A percentile compares a stretch with the other conserved stretches of the same genome.
These are phyloP conservation scores for Leucophenga montana DNA, from an alignment of 2,888 invertebrate genomes.

Conservation along the genomic window DNA sequence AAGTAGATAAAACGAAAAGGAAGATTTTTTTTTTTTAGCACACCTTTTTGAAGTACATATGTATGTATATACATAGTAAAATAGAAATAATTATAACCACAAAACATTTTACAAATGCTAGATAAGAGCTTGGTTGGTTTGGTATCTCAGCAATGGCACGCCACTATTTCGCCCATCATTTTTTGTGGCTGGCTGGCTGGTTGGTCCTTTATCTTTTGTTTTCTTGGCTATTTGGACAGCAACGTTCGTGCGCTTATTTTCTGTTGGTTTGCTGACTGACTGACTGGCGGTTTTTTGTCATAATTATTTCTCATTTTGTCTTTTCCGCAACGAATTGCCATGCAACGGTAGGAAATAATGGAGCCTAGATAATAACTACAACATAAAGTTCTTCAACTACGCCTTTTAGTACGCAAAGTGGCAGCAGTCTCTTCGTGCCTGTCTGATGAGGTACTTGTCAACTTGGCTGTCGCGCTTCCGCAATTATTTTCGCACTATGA, in stretches of 20 bases:
- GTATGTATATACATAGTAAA: background rate
- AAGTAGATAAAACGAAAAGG: background rate
- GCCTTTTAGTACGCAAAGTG: constrained; percentile 49
- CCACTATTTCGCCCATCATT: background rate
- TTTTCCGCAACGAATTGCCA: constrained; percentile 43
- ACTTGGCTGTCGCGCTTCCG: constrained; percentile 59
- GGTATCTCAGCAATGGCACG: background rate
- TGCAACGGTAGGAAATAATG: background rate
- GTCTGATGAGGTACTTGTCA: constrained; percentile 49
- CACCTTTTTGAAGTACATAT: no score
- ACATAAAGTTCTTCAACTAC: constrained; percentile 19
- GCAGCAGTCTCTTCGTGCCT: constrained; percentile 23
- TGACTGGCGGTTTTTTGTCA: constrained; percentile 58
- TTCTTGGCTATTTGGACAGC: background rate
- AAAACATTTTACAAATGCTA: constrained; percentile 15
- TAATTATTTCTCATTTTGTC: constrained; percentile 62
- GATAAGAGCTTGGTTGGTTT: background rate
- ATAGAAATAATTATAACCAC: constrained; percentile 17
- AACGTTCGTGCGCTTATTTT: constrained; percentile 16
- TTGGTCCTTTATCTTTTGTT: constrained; percentile 29
- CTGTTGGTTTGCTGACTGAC: background rate
- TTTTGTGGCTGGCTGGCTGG: constrained; percentile 3
- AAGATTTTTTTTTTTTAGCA: no score
- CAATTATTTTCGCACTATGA: constrained; percentile 49
- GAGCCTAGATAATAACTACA: background rate